Conservation (phyloP, 1,140 invertebrate genomes). For the Penaeus chinensis region DNA sequence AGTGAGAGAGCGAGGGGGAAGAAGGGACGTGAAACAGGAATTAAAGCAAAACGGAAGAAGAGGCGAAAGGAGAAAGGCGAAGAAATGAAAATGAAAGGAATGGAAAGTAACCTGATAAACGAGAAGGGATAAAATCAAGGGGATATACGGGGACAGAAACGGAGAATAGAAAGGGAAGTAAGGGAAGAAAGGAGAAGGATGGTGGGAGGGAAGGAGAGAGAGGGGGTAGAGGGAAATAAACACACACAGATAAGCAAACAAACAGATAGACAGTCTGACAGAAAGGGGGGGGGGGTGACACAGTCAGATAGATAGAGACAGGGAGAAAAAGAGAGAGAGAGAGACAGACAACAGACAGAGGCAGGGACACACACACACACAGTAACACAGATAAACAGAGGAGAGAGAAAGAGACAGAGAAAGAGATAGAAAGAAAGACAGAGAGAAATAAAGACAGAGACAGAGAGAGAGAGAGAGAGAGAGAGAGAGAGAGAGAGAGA, state of each 20-base stretch:
- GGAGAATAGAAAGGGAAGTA: neutral
- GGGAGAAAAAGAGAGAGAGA: neutral
- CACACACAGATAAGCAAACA: neutral
- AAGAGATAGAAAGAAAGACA: neutral
- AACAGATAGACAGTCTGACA: neutral
- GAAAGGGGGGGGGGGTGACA: neutral
- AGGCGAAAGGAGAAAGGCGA: too few species aligned
- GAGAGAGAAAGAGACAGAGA: conserved; percentile 40
- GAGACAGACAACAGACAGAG: neutral
- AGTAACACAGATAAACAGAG: neutral
- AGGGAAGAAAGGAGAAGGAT: neutral
- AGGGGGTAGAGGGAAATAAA: neutral
- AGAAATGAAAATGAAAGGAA: too few species aligned
- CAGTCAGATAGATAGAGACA: neutral
- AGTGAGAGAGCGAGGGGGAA: too few species aligned
- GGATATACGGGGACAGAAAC: too few species aligned
- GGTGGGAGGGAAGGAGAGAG: neutral
- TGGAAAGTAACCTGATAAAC: too few species aligned
- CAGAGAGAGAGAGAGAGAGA: neutral
- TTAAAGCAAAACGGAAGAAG: too few species aligned
- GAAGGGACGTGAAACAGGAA: too few species aligned
- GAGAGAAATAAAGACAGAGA: neutral
- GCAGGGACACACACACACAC: too few species aligned
- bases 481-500: conserved; percentile 14
- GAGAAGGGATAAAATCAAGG: too few species aligned